Conservation (phyloP, 2,113 vertebrate species). For the Hyla sarda region DNA sequence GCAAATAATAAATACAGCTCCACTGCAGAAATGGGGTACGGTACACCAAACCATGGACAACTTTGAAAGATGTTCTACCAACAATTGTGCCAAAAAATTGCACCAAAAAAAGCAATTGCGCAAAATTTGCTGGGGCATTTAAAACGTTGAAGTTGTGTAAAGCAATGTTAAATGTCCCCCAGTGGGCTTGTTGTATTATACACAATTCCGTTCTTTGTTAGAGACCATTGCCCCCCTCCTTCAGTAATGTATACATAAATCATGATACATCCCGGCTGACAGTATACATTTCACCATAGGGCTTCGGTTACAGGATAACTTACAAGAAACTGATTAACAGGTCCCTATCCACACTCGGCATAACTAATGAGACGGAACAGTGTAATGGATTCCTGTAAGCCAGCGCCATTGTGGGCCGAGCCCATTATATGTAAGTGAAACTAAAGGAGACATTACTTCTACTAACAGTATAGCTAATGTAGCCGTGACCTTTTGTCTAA, state of each 20-base stretch:
- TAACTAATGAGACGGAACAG: slow-evolving; percentile 50
- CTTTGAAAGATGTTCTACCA: no score
- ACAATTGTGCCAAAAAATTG: no score
- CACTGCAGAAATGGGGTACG: no score
- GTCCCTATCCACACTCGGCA: slow-evolving; percentile 33
- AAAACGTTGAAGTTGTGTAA: no score
- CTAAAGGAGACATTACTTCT: slow-evolving; percentile 1
- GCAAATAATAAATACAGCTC: no score
- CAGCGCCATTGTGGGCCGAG: neutral
- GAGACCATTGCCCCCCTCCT: neutral
- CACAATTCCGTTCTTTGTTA: neutral
- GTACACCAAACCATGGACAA: no score
- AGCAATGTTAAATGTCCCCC: no score
- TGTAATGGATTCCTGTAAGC: slow-evolving; percentile 39
- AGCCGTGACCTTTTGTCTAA: slow-evolving; percentile 10
- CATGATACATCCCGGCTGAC: slow-evolving; percentile 1
- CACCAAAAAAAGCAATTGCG: no score
- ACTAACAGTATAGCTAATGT: slow-evolving; percentile 31
- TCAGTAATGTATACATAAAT: slow-evolving; percentile 13
- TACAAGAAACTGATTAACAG: slow-evolving; percentile 46
- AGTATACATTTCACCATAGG: slow-evolving; percentile 37
- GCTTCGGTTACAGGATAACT: slow-evolving; percentile 40
- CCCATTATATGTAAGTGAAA: slow-evolving; percentile 45
- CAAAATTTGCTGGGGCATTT: no score
- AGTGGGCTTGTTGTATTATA: neutral